Percentiles rank a stretch among this genome's conserved stretches.
phyloP scores from a whole-genome alignment of 2,888 invertebrate species.

The Apamea sordens region DNA sequence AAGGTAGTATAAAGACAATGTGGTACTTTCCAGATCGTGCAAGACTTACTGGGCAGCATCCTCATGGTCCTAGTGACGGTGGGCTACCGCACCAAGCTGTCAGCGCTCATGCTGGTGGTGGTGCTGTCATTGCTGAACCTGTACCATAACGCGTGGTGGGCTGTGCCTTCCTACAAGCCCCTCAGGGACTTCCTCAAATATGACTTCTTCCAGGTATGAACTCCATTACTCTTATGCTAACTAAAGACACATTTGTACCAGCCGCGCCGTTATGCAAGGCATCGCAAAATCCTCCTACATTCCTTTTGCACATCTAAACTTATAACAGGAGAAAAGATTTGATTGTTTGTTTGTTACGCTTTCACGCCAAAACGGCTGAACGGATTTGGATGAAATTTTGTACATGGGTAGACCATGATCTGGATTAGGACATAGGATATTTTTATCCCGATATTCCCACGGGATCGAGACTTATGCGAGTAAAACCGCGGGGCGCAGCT shows the following conservation, averaged over 20 bases:
- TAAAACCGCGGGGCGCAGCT: too few species aligned
- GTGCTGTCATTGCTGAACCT: slow-evolving; percentile 97
- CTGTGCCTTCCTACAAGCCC: slow-evolving; percentile 97
- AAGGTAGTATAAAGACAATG: not conserved
- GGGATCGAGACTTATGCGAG: too few species aligned
- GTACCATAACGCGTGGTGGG: slow-evolving; percentile 99
- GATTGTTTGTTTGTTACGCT: too few species aligned
- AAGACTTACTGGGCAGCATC: slow-evolving; percentile 97
- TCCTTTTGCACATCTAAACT: not conserved
- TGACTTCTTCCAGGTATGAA: slow-evolving; percentile 99
- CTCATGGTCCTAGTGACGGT: slow-evolving; percentile 99
- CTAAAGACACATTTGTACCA: not conserved
- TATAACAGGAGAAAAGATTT: too few species aligned
- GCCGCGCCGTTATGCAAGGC: not conserved
- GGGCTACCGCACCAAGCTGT: slow-evolving; percentile 99
- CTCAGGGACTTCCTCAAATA: slow-evolving; percentile 99
- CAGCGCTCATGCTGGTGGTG: slow-evolving; percentile 97
- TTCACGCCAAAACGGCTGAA: too few species aligned
- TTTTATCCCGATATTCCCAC: too few species aligned
- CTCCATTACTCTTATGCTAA: not conserved
- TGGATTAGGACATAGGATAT: too few species aligned
- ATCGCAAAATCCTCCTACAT: not conserved
- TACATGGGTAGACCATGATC: too few species aligned
- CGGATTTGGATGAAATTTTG: too few species aligned
- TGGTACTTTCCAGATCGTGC: slow-evolving; percentile 92